These are phyloP conservation scores for Hirundo rustica DNA, from an alignment of 2,797 vertebrate genomes.

Conservation along the genomic window DNA sequence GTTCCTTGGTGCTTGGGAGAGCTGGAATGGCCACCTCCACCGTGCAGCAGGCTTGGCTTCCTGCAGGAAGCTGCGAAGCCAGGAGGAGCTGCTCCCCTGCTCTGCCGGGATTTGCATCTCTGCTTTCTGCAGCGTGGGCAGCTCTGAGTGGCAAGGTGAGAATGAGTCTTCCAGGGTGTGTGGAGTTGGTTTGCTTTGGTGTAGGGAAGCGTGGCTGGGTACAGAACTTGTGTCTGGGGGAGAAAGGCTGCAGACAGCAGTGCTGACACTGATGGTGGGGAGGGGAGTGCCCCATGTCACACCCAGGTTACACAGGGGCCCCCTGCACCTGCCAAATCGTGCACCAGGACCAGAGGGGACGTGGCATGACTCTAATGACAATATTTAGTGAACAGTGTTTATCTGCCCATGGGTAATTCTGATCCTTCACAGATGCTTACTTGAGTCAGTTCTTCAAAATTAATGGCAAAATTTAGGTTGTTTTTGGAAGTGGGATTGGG, in stretches of 20 bases:
- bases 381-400: no score
- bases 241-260: background rate
- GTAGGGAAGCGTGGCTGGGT: background rate
- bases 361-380: rapidly evolving
- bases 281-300: rapidly evolving
- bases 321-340: rapidly evolving
- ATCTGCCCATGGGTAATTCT: background rate
- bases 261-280: rapidly evolving
- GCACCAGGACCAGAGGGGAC: background rate
- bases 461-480: background rate
- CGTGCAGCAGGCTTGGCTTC: rapidly evolving
- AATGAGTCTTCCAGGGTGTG: rapidly evolving
- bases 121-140: background rate
- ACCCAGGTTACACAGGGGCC: rapidly evolving
- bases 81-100: background rate
- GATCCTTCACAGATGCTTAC: background rate
- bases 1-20: rapidly evolving
- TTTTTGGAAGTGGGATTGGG: background rate
- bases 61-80: rapidly evolving
- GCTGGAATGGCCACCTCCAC: background rate
- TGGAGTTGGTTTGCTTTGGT: background rate
- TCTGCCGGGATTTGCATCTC: rapidly evolving
- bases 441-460: background rate
- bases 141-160: background rate
- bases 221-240: background rate